A percentile compares a stretch with the other conserved stretches of the same genome.
phyloP scores from a whole-genome alignment of 2,797 vertebrate species.

The Myiotriccus ornatus region DNA sequence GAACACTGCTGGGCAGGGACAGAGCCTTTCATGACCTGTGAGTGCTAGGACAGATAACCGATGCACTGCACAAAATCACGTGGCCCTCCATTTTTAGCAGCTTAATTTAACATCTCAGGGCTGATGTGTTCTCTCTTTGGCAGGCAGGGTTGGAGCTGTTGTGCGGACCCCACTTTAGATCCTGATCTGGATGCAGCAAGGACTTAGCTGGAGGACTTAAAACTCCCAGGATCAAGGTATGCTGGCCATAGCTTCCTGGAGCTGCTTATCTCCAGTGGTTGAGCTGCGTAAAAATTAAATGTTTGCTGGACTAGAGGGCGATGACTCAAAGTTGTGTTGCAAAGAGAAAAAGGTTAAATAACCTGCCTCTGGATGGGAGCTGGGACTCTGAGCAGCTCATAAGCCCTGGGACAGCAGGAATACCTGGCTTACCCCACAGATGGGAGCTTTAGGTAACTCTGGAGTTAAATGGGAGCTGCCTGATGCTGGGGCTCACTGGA shows the following conservation, averaged over 20 bases:
- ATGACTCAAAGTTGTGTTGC: not conserved
- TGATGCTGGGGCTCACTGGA: not conserved
- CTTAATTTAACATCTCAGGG: not conserved
- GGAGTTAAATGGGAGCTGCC: not conserved
- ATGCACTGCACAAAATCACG: not conserved
- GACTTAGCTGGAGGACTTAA: not conserved
- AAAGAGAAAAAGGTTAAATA: not conserved
- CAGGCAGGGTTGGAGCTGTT: not conserved
- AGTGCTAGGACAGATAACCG: rapidly evolving
- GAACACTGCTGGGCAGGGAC: rapidly evolving
- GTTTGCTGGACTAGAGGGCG: not conserved
- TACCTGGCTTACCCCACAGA: not conserved
- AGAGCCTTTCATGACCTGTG: not conserved
- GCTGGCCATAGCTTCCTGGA: not conserved
- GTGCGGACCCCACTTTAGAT: not conserved
- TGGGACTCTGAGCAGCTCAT: not conserved
- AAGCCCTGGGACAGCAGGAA: not conserved
- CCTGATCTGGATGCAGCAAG: not conserved
- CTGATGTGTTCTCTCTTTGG: not conserved
- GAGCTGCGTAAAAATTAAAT: not conserved
- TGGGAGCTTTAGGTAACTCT: not conserved
- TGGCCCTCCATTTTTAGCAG: not conserved
- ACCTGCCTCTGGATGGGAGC: not conserved
- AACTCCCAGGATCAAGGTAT: not conserved
- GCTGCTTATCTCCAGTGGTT: not conserved